Conservation (phyloP, 2,888 invertebrate species). For the Eulithis prunata region DNA sequence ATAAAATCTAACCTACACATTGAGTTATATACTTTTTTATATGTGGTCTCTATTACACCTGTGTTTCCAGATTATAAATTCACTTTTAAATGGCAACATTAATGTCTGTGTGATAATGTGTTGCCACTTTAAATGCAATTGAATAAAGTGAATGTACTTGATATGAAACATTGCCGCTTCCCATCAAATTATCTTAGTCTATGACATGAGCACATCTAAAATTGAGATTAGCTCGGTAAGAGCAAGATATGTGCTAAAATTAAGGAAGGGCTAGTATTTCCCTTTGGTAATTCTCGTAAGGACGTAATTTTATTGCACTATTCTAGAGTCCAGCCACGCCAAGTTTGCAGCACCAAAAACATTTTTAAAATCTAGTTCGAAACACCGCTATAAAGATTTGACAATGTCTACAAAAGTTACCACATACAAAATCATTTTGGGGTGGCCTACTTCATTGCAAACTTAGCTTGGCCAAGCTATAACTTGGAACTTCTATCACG, state of each 20-base stretch:
- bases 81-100: slow-evolving; percentile 42
- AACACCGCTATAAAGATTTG: too few species aligned
- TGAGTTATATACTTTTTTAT: slow-evolving; percentile 54
- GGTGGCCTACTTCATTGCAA: too few species aligned
- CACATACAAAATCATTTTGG: too few species aligned
- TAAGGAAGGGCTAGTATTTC: slow-evolving; percentile 14
- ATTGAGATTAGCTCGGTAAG: slow-evolving; percentile 30
- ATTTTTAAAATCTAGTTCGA: too few species aligned
- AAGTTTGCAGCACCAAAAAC: too few species aligned
- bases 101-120: slow-evolving; percentile 28
- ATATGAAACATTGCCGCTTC: slow-evolving; percentile 62
- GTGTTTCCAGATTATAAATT: slow-evolving; percentile 57
- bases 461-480: too few species aligned
- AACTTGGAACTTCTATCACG: slow-evolving; percentile 23
- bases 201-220: slow-evolving; percentile 35
- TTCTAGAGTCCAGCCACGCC: background rate
- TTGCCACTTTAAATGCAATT: slow-evolving; percentile 46
- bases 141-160: slow-evolving; percentile 48
- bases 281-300: slow-evolving; percentile 25
- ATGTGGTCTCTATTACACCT: slow-evolving; percentile 73
- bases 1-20: slow-evolving; percentile 65
- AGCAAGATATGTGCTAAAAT: slow-evolving; percentile 37
- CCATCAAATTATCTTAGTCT: slow-evolving; percentile 40
- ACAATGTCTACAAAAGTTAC: too few species aligned
- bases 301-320: slow-evolving; percentile 27